A percentile compares a stretch with the other conserved stretches of the same genome.
Evolutionary conservation across 2,113 vertebrate species (phyloP).

Genomic region (Plecotus auritus): DNA sequence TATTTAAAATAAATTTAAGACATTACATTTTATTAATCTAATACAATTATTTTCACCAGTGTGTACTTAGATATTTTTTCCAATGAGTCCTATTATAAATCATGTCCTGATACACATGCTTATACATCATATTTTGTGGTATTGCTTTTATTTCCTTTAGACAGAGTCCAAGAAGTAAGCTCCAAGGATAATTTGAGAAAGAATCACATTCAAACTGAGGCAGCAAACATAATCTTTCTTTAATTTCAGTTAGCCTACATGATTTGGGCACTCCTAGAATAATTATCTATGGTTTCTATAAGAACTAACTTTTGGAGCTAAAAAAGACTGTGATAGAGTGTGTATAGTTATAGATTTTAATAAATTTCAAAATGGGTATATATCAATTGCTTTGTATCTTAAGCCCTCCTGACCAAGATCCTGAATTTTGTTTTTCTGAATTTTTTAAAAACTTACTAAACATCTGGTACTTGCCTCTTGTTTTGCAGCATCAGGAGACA

Average conservation of each 20-base stretch:
- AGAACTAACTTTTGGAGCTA: background rate
- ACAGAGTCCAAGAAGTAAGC: background rate
- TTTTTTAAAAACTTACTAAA: background rate
- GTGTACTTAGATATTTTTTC: background rate
- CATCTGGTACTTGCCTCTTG: background rate
- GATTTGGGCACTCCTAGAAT: background rate
- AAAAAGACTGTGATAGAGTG: background rate
- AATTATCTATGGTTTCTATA: background rate
- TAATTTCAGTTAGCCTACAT: background rate
- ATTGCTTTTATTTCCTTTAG: background rate
- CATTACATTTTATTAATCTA: background rate
- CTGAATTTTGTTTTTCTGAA: background rate
- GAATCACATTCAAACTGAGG: background rate
- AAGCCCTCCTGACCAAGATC: background rate
- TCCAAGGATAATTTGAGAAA: conserved; percentile 4
- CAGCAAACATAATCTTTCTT: background rate
- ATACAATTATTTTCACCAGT: background rate
- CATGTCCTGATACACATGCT: background rate
- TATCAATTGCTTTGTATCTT: background rate
- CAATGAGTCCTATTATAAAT: background rate
- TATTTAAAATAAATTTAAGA: background rate
- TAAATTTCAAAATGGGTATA: background rate
- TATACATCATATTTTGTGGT: background rate
- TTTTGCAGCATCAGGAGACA: background rate
- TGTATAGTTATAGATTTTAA: background rate